Conservation (phyloP, 1,140 invertebrate species). For the Hormaphis cornu region DNA sequence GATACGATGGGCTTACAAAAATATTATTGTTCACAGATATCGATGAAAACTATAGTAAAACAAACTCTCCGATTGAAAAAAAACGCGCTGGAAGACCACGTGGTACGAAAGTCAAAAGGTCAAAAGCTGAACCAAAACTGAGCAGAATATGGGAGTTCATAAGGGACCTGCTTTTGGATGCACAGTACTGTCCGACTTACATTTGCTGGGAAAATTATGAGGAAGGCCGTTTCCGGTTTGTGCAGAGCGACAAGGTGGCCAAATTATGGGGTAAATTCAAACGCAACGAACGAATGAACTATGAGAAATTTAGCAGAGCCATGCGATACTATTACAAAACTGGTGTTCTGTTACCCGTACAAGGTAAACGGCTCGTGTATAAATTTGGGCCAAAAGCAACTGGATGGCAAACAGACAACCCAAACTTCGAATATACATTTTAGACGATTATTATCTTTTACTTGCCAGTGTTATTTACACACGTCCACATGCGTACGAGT, state of each 20-base stretch:
- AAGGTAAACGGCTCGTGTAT: conserved; percentile 72
- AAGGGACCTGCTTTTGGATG: conserved; percentile 63
- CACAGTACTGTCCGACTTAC: conserved; percentile 64
- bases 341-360: conserved; percentile 67
- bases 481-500: too few relatives aligned
- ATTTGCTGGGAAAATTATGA: conserved; percentile 82
- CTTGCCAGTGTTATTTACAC: too few relatives aligned
- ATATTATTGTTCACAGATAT: neutral
- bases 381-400: conserved; percentile 73
- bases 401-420: conserved; percentile 59
- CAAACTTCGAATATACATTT: conserved; percentile 47
- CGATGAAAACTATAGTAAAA: neutral
- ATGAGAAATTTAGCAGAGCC: conserved; percentile 84
- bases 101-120: conserved; percentile 12
- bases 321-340: conserved; percentile 89
- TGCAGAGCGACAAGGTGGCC: conserved; percentile 80
- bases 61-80: neutral
- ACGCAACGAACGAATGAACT: conserved; percentile 84
- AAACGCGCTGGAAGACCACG: conserved; percentile 14
- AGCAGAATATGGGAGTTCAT: conserved; percentile 70
- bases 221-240: conserved; percentile 77
- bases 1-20: neutral
- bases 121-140: conserved; percentile 35
- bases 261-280: conserved; percentile 79
- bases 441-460: too few relatives aligned